Conservation (phyloP, 2,888 invertebrate species). For the Opisthograptis luteolata region DNA sequence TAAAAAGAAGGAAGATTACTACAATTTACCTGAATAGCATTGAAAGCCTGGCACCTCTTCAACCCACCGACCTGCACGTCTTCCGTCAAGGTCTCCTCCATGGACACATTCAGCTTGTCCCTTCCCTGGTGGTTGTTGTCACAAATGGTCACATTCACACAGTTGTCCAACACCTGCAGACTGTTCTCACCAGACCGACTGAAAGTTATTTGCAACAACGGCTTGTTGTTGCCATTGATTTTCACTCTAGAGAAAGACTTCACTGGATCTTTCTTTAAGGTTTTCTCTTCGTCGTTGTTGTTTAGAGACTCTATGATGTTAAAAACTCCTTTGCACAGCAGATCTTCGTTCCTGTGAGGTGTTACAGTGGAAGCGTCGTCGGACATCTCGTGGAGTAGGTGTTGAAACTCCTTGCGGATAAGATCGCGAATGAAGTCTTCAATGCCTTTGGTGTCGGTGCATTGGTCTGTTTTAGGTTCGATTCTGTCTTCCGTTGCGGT, state of each 20-base stretch:
- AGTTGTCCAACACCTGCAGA: slow-evolving; percentile 71
- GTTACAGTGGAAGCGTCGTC: slow-evolving; percentile 51
- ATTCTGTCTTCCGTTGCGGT: slow-evolving; percentile 38
- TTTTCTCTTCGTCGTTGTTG: slow-evolving; percentile 43
- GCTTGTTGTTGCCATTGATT: slow-evolving; percentile 77
- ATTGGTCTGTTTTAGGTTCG: slow-evolving; percentile 61
- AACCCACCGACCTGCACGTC: slow-evolving; percentile 64
- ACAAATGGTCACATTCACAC: slow-evolving; percentile 73
- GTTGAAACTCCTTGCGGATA: slow-evolving; percentile 71
- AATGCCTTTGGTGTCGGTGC: slow-evolving; percentile 73
- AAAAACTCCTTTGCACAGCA: slow-evolving; percentile 65
- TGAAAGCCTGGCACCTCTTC: slow-evolving; percentile 80
- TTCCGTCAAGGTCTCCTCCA: slow-evolving; percentile 63
- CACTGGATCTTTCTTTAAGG: slow-evolving; percentile 49
- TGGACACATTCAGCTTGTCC: slow-evolving; percentile 57
- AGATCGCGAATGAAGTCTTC: slow-evolving; percentile 74
- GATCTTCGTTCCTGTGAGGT: slow-evolving; percentile 54
- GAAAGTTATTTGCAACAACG: slow-evolving; percentile 73
- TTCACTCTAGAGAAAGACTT: slow-evolving; percentile 72
- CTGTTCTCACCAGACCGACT: slow-evolving; percentile 69
- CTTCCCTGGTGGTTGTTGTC: slow-evolving; percentile 53
- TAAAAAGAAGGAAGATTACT: too few species aligned
- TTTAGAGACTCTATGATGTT: slow-evolving; percentile 66
- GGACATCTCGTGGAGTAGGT: slow-evolving; percentile 60
- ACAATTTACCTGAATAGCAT: slow-evolving; percentile 76